Evolutionary conservation across 2,888 invertebrate genomes (phyloP).

Genomic region (Drosophila neotestacea): DNA sequence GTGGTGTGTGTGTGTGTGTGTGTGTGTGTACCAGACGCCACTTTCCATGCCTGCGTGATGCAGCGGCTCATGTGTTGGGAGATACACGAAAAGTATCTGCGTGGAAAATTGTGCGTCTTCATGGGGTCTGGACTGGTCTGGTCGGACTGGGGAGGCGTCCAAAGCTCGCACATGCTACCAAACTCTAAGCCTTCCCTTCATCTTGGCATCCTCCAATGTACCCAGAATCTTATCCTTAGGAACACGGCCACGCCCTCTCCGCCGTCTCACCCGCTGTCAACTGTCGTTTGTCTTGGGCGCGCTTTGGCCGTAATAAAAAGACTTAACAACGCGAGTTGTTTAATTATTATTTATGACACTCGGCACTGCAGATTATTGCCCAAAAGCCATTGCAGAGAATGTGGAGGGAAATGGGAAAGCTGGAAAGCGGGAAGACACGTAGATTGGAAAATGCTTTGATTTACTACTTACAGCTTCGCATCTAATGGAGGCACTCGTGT

Average conservation of each 20-base stretch:
- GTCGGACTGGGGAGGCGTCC: slow-evolving; percentile 1
- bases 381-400: slow-evolving; percentile 30
- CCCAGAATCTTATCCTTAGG: slow-evolving; percentile 67
- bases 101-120: slow-evolving; percentile 71
- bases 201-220: slow-evolving; percentile 18
- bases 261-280: slow-evolving; percentile 51
- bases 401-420: background rate
- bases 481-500: slow-evolving; percentile 9
- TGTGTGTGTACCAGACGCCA: slow-evolving; percentile 9
- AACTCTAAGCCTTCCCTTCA: slow-evolving; percentile 71
- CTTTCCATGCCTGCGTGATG: slow-evolving; percentile 25
- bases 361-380: slow-evolving; percentile 73
- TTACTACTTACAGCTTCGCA: slow-evolving; percentile 48
- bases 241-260: slow-evolving; percentile 18
- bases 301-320: slow-evolving; percentile 73
- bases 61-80: slow-evolving; percentile 63
- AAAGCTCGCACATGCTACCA: slow-evolving; percentile 74
- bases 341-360: slow-evolving; percentile 83
- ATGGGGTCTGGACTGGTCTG: background rate
- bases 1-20: slow-evolving; percentile 6
- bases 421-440: slow-evolving; percentile 18
- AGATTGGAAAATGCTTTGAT: slow-evolving; percentile 64
- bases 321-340: slow-evolving; percentile 80
- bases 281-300: slow-evolving; percentile 74
- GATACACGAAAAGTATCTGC: slow-evolving; percentile 53